These are phyloP conservation scores for Cataglyphis livida DNA, from an alignment of 2,888 invertebrate species.

Conservation along the genomic window DNA sequence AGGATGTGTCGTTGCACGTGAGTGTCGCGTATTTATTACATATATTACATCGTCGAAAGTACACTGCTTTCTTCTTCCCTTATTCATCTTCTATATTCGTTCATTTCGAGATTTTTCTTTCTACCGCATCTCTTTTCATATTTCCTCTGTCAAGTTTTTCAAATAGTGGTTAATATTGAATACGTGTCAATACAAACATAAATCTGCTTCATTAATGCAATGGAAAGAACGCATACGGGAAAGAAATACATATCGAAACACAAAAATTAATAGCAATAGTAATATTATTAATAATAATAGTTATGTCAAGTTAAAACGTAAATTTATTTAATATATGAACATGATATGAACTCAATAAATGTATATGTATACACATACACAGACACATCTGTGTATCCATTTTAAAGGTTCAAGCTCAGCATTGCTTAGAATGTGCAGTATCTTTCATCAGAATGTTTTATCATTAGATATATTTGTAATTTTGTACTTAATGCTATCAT, in stretches of 20 bases:
- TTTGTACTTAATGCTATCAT: not conserved
- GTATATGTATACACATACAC: not conserved
- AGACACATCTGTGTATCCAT: not conserved
- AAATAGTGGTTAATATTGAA: not conserved
- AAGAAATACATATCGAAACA: not conserved
- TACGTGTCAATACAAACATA: not conserved
- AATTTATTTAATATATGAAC: not conserved
- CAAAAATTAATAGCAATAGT: not conserved
- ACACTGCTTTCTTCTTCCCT: not conserved
- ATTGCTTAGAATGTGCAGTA: not conserved
- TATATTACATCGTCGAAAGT: not conserved
- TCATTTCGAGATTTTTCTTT: not conserved
- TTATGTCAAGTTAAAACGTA: not conserved
- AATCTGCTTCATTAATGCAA: not conserved
- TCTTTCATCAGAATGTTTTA: constrained; percentile 7
- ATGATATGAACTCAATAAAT: not conserved
- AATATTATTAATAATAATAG: not conserved
- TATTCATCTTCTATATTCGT: not conserved
- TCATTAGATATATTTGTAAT: constrained; percentile 1
- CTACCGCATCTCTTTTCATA: not conserved
- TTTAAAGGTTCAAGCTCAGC: not conserved
- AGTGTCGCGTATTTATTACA: constrained; percentile 50
- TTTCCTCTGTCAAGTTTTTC: not conserved
- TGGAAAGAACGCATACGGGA: not conserved
- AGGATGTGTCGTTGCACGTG: constrained; percentile 79